Percentiles rank a stretch among this genome's conserved stretches.
Conservation (phyloP, 2,797 vertebrate species). For the Decapterus maruadsi region DNA sequence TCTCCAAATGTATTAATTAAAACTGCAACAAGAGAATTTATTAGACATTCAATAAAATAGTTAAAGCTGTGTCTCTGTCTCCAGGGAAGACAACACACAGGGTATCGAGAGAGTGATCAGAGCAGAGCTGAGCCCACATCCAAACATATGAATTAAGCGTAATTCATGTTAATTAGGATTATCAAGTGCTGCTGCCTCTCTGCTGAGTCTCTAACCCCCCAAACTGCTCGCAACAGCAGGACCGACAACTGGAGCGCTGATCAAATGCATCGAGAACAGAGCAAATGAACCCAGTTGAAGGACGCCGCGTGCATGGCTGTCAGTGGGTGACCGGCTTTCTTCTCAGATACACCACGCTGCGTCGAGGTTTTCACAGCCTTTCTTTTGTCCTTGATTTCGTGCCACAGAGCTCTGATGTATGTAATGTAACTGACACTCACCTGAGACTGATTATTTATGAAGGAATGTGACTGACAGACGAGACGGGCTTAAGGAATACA, state of each 20-base stretch:
- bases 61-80: constrained; percentile 7
- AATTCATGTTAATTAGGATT: constrained; percentile 51
- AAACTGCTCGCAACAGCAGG: constrained; percentile 33
- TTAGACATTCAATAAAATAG: neutral
- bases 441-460: constrained; percentile 24
- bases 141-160: constrained; percentile 41
- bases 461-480: constrained; percentile 31
- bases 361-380: neutral
- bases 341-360: neutral
- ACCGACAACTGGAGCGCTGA: constrained; percentile 45
- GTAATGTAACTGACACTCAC: neutral
- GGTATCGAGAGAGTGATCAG: constrained; percentile 11
- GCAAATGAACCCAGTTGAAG: constrained; percentile 33
- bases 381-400: constrained; percentile 12
- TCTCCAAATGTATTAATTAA: constrained; percentile 16
- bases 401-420: neutral
- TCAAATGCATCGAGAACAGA: constrained; percentile 32
- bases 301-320: constrained; percentile 22
- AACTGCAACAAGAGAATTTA: neutral
- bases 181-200: constrained; percentile 27
- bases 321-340: constrained; percentile 19
- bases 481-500: constrained; percentile 31
- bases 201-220: constrained; percentile 30
- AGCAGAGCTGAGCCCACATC: constrained; percentile 24
- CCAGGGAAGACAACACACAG: constrained; percentile 3